phyloP scores from a whole-genome alignment of 2,113 vertebrate species.

The Otis tarda region DNA sequence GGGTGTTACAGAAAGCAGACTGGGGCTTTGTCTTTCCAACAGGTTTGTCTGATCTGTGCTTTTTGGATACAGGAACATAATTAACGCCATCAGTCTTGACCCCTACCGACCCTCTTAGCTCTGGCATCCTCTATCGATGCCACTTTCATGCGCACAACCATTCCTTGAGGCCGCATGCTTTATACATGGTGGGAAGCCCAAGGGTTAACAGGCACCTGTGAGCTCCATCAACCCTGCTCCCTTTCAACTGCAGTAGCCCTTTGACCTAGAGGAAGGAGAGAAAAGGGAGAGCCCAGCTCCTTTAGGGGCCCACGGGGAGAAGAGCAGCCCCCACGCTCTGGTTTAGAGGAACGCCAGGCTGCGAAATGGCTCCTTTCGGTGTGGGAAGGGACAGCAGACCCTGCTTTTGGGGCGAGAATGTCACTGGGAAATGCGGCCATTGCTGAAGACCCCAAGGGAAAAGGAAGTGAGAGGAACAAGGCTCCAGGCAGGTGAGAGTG shows the following conservation, averaged over 20 bases:
- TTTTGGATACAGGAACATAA: neutral
- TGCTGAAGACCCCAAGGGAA: neutral
- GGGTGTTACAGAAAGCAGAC: neutral
- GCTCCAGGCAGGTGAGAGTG: neutral
- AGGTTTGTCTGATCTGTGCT: neutral
- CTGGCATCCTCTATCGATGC: neutral
- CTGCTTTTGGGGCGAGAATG: rapidly evolving
- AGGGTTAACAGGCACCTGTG: neutral
- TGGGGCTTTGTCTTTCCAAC: neutral
- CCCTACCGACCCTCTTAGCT: neutral
- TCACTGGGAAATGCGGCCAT: neutral
- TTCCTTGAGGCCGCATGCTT: neutral
- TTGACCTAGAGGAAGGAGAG: neutral
- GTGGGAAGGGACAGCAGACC: rapidly evolving
- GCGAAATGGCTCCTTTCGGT: neutral
- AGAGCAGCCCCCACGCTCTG: neutral
- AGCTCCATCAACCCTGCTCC: neutral
- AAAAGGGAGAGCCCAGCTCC: neutral
- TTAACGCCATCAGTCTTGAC: neutral
- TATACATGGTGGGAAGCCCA: neutral
- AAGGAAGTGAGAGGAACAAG: neutral
- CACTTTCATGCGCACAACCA: neutral
- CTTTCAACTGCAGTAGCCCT: neutral
- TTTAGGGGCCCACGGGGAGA: neutral
- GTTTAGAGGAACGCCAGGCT: neutral